phyloP scores from a whole-genome alignment of 2,888 invertebrate genomes.

The Liopterus haemorrhoidalis region DNA sequence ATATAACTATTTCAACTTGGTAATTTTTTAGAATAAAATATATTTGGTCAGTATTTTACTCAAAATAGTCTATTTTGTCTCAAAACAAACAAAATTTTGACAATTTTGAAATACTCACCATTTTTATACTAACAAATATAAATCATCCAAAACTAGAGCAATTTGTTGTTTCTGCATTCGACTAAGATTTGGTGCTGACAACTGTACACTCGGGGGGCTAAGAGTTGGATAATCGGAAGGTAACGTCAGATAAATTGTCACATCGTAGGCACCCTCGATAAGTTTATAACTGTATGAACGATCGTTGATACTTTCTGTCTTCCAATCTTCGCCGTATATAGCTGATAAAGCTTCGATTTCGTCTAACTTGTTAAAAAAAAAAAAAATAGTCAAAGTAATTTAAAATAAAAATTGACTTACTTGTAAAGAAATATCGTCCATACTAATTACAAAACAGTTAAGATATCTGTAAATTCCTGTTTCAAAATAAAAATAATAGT shows the following conservation, averaged over 20 bases:
- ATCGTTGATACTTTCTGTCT: constrained; percentile 51
- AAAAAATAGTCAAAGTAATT: too few species aligned
- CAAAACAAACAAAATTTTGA: constrained; percentile 8
- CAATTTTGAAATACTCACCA: constrained; percentile 13
- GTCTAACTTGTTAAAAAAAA: too few species aligned
- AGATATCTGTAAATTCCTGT: too few species aligned
- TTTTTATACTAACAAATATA: constrained; percentile 58
- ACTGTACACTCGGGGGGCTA: constrained; percentile 61
- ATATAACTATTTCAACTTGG: constrained; percentile 18
- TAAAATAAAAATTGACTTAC: too few species aligned
- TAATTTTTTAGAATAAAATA: too few species aligned
- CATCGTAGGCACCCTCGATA: constrained; percentile 47
- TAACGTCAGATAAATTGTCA: constrained; percentile 58
- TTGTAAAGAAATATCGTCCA: too few species aligned
- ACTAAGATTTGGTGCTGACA: constrained; percentile 66
- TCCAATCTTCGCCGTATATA: constrained; percentile 68
- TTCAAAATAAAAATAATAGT: too few species aligned
- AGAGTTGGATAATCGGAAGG: constrained; percentile 59
- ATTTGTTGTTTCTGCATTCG: constrained; percentile 54
- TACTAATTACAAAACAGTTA: too few species aligned
- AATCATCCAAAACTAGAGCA: constrained; percentile 53
- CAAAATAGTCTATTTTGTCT: too few species aligned
- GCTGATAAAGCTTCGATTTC: constrained; percentile 68
- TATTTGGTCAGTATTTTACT: too few species aligned
- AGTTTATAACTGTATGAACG: constrained; percentile 58